Percentiles rank a stretch among this genome's conserved stretches.
phyloP scores from a whole-genome alignment of 1,140 invertebrate genomes.

The Pachypeltis micranthus region DNA sequence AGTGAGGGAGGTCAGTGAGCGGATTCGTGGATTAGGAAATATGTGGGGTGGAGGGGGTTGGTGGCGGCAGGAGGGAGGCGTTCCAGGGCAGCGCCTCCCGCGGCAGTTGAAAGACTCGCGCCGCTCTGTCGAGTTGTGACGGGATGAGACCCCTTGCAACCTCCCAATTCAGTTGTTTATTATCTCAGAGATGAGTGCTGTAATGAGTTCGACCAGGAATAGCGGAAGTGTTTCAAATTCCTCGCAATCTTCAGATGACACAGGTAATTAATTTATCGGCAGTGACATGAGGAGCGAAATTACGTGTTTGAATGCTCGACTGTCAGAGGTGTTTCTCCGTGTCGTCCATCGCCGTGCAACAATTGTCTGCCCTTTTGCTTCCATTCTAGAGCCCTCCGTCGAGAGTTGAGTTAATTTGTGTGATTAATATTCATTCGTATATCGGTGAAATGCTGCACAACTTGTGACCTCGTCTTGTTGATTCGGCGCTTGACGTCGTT shows the following conservation, averaged over 20 bases:
- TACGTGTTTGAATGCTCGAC: not conserved
- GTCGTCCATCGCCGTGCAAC: not conserved
- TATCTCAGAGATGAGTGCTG: not conserved
- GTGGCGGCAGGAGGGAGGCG: too few relatives aligned
- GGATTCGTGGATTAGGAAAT: too few relatives aligned
- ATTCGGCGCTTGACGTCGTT: too few relatives aligned
- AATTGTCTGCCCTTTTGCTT: not conserved
- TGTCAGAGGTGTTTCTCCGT: not conserved
- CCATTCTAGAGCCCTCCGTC: not conserved
- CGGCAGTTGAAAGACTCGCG: too few relatives aligned
- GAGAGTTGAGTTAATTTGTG: not conserved
- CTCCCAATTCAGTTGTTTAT: not conserved
- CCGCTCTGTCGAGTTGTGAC: too few relatives aligned
- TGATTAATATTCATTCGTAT: too few relatives aligned
- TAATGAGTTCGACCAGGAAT: not conserved
- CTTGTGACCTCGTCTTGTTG: too few relatives aligned
- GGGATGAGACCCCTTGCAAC: not conserved
- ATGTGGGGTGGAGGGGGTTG: too few relatives aligned
- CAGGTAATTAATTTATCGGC: not conserved
- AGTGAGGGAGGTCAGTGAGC: too few relatives aligned
- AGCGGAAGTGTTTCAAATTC: not conserved
- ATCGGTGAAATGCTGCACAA: too few relatives aligned
- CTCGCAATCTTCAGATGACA: not conserved
- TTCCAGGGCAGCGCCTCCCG: too few relatives aligned
- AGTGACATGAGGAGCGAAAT: not conserved